Evolutionary conservation across 1,140 invertebrate species (phyloP), one percentile per base, ranked within the genome.

Genomic region (Belonocnema kinseyi): DNA sequence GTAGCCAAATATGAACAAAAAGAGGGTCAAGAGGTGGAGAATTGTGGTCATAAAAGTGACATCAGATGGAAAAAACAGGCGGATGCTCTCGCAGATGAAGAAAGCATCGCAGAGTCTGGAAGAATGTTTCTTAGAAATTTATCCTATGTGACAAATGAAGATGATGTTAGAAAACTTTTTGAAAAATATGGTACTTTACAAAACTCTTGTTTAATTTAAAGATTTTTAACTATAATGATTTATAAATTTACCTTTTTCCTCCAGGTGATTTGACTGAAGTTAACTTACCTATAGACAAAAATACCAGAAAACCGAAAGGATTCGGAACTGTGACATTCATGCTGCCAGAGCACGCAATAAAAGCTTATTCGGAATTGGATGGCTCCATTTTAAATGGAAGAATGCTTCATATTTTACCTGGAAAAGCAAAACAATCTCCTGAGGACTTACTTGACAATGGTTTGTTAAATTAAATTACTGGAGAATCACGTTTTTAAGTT

Each of bases 41-140:
- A 88, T 75, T 90, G 84, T 82, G 85, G 87, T 52, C 82, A 83
- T 80, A 88, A 73, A 61, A 51, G 73, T 0, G 72, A 92, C 76
- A 83, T 91, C 13, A 95, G 94, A 90, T 95, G 94, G 95, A 93
- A 94, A 83, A 93, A 93, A 82, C 96, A 96, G 90, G 92, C 94
- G 86, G 93, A 95, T 53, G 90, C 92, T 26, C 84, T 96, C 10
- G 94, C 94, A 85, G 93, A 94, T 84, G 96, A 96, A 89, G 97
- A 98, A 89, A 93, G 93, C 77, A 95, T 98, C 76, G 96, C 94
- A 3, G 97, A 98, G 90, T 97, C 98, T 83, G 99, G 99, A 3
- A 94, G 96, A 81, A 96, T 99, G 81, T 99, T 98, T 93, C 93
- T 99, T 13, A 93, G 99, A 80, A 99, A 99, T 93, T 92, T 99